These are phyloP conservation scores for Nomada hirtipes DNA, from an alignment of 2,888 invertebrate genomes.

Conservation along the genomic window DNA sequence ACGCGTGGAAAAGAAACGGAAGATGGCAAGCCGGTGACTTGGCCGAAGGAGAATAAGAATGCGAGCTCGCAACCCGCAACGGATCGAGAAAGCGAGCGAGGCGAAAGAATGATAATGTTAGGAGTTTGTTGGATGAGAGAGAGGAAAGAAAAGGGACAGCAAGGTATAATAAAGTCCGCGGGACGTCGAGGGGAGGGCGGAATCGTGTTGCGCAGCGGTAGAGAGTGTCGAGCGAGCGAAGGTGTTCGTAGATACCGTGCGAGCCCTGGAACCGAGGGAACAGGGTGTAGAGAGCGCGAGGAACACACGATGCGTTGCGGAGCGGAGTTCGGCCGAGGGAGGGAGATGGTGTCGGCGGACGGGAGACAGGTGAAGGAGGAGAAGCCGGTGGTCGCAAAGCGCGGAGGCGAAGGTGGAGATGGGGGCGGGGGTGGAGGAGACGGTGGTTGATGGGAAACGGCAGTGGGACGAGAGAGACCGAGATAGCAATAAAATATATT, in stretches of 20 bases:
- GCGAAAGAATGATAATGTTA: slow-evolving; percentile 19
- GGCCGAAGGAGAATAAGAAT: slow-evolving; percentile 15
- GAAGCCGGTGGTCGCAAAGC: slow-evolving; percentile 43
- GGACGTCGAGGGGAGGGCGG: slow-evolving; percentile 68
- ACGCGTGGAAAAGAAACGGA: slow-evolving; percentile 35
- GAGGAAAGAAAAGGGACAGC: slow-evolving; percentile 65
- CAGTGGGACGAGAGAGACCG: slow-evolving; percentile 64
- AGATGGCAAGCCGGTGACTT: slow-evolving; percentile 22
- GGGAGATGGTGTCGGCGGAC: slow-evolving; percentile 17
- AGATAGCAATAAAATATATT: slow-evolving; percentile 82
- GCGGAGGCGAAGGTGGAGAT: slow-evolving; percentile 39
- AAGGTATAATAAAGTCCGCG: slow-evolving; percentile 80
- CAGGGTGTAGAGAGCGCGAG: slow-evolving; percentile 27
- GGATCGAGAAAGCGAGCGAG: slow-evolving; percentile 18
- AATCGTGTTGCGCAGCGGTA: slow-evolving; percentile 66
- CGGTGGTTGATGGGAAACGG: slow-evolving; percentile 47
- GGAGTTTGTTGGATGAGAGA: not conserved
- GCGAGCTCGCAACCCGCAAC: no score
- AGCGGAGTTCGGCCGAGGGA: slow-evolving; percentile 20
- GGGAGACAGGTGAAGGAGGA: slow-evolving; percentile 48
- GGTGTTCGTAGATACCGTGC: slow-evolving; percentile 67
- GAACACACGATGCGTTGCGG: not conserved
- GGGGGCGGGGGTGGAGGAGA: slow-evolving; percentile 46
- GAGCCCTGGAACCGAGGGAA: slow-evolving; percentile 34
- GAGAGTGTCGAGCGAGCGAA: slow-evolving; percentile 67